phyloP scores from a whole-genome alignment of 92 coral and sea anemone genomes.

The Anthopleura xanthogrammica region DNA sequence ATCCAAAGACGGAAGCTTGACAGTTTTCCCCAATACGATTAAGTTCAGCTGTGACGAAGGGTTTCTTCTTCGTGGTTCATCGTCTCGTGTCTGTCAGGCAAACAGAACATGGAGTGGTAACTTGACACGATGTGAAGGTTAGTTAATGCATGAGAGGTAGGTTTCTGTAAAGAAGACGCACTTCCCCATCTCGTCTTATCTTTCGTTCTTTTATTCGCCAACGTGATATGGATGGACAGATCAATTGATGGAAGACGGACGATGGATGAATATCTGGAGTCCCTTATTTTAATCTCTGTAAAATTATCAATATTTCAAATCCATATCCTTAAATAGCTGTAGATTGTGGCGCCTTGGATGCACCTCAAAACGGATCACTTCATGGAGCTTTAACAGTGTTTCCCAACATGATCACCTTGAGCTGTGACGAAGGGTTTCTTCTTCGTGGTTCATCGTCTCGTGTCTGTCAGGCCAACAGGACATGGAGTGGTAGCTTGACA shows the following conservation, averaged over 20 bases:
- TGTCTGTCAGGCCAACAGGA: conserved; percentile 29
- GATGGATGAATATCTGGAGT: neutral
- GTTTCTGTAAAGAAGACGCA: neutral
- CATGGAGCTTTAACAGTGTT: conserved; percentile 23
- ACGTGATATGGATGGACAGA: neutral
- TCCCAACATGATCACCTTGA: conserved; percentile 36
- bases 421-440: conserved; percentile 57
- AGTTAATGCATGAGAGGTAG: neutral
- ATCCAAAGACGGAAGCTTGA: conserved; percentile 9
- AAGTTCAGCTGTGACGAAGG: conserved; percentile 38
- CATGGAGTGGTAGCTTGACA: conserved; percentile 37
- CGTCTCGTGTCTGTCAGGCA: conserved; percentile 32
- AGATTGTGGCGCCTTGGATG: conserved; percentile 57
- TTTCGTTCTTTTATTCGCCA: neutral
- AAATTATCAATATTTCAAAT: too few species aligned
- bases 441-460: conserved; percentile 33
- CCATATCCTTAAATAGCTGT: conserved; percentile 29
- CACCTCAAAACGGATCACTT: conserved; percentile 35
- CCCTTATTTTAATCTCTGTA: neutral
- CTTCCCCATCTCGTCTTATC: neutral
- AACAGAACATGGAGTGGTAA: conserved; percentile 43
- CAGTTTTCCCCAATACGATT: conserved; percentile 33
- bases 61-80: conserved; percentile 46
- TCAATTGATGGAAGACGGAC: neutral
- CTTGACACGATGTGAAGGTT: conserved; percentile 35